Evolutionary conservation across 2,797 vertebrate species (phyloP), one percentile per base, ranked within the genome.

Genomic region (Threskiornis aethiopicus): DNA sequence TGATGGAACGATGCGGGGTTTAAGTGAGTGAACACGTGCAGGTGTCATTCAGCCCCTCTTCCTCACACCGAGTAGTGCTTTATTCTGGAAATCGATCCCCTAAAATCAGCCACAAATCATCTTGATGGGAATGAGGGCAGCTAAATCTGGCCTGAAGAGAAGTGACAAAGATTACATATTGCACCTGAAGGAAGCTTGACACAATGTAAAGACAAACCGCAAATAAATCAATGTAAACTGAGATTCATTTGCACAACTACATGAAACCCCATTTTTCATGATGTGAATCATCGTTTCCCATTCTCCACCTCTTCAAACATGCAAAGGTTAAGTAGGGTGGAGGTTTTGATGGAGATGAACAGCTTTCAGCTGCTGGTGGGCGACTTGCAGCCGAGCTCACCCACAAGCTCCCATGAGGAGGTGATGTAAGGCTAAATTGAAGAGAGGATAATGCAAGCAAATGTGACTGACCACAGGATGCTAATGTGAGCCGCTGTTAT

Each of bases 121-220:
- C 1, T 8, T 22, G 13, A 16, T 3, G 37, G 55, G 13, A 77
- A 37, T 5, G 21, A 58, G 22, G 46, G 33, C 26, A 58, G 67
- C 24, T 46, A 65, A 85, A 82, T 55, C 71, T 55, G 37, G 11
- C 47, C 52, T 19, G 81, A 65, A 67, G n/a, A 69, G n/a, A 84
- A 85, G 41, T 3, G 46, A n/a, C 14, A 39, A 26, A 79, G 84
- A 79, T 39, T 16, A 5, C 57, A 46, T 2, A 13, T 81, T 64
- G 49, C 16, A 18, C 75, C 26, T 3, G 0, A 66, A 79, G 62
- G 57, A 49, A 71, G 33, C 17, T n/a, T 28, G 57, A n/a, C 37
- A 22, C 2, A 1, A 9, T 1, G 3, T 2, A 5, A 84, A 62
- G 46, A 39, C 13, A 73, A 71, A 42, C 3, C 0, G 0, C 10